Base-by-base conservation (phyloP, 2,113 vertebrate species). In the Antennarius striatus region DNA sequence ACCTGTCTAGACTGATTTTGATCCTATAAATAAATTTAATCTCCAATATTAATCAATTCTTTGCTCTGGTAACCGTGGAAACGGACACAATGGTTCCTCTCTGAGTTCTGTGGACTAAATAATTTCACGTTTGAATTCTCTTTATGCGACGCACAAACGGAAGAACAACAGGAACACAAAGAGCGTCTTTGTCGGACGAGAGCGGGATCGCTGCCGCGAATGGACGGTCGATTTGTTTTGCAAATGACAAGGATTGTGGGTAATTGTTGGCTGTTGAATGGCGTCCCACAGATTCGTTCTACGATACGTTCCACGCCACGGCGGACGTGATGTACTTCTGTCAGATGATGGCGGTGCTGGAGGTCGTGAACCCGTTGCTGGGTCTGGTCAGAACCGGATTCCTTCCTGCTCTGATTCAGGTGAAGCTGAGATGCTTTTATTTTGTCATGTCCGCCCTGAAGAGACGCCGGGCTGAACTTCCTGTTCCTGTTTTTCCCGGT, bases 271-370 rank as follows among this genome's bases (percentile, higher is more conserved):
- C 11, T 12, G 10, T 11, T 43, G 1, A 3, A 13, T 73, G n/a
- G 53, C 68, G 0, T 14, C 52, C 57, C 48, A 43, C 72, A 98
- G 96, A 96, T 82, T 98, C 95, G 4, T 95, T 97, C 88, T 95
- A 95, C 1, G 95, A 96, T 43, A 98, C 97, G 0, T 98, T 98
- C 79, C 93, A 96, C 88, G 92, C 90, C 10, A 92, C 91, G 30
- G 92, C 93, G 17, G 94, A 98, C 53, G 93, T 98, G 94, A 95
- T 99, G 94, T 97, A 96, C 68, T 96, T 96, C 91, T 98, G 96
- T 81, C 95, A 99, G 89, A 95, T 94, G 82, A 77, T 99, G 91
- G 91, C 96, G 0, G 51, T 92, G 52, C 89, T 96, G 63, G 97
- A 99, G 87, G 92, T 96, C 32, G 59, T 98, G 53, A 97, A 98